Conservation (phyloP, 2,113 vertebrate species). For the Seriola rivoliana region DNA sequence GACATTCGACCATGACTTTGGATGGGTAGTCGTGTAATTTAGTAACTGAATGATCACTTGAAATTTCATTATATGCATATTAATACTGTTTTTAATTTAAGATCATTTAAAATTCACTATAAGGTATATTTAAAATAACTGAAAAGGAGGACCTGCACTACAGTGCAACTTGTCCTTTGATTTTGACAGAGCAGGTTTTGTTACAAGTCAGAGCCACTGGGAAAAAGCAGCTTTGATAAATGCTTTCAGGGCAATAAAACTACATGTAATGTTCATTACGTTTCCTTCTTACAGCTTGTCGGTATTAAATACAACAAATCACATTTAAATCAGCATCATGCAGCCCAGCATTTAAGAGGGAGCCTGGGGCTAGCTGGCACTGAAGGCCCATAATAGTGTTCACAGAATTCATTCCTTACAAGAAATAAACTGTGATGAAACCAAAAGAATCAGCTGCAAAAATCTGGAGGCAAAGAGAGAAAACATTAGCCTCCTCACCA, state of each 20-base stretch:
- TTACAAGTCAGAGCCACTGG: not conserved
- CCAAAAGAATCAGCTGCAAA: not conserved
- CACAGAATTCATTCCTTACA: not conserved
- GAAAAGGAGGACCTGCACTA: not conserved
- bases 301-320: conserved; percentile 15
- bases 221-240: conserved; percentile 8
- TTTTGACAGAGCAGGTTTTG: not conserved
- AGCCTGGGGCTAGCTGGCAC: conserved; percentile 5
- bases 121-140: not conserved
- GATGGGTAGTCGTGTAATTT: not conserved
- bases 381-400: not conserved
- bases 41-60: not conserved
- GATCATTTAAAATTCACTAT: not conserved
- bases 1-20: not conserved
- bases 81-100: not conserved
- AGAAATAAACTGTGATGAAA: not conserved
- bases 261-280: not conserved
- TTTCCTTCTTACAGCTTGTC: not conserved
- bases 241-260: conserved; percentile 28
- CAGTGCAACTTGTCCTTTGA: not conserved
- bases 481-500: not conserved
- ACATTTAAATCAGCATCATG: conserved; percentile 31
- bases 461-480: not conserved
- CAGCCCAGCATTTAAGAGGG: not conserved
- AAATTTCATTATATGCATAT: not conserved